Evolutionary conservation across 2,888 invertebrate species (phyloP).

Genomic region (Melipona beecheii): DNA sequence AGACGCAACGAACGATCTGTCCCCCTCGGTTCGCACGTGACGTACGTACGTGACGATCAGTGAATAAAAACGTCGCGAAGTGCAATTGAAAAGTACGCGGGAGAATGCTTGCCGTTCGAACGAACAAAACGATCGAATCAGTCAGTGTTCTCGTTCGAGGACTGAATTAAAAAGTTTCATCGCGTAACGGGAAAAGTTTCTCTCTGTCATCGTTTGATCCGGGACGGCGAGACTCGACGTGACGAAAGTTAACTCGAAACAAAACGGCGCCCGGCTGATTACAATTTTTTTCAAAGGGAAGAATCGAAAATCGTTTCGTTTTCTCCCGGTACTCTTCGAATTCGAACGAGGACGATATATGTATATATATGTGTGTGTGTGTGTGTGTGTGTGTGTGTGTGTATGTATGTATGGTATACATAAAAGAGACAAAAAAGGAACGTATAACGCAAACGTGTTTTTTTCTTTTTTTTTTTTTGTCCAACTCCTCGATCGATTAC

Average conservation of each 20-base stretch:
- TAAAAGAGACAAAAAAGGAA: slow-evolving; percentile 64
- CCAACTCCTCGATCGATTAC: slow-evolving; percentile 41
- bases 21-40: background rate
- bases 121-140: slow-evolving; percentile 25
- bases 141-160: slow-evolving; percentile 22
- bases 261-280: background rate
- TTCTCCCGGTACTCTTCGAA: slow-evolving; percentile 58
- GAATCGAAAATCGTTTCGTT: slow-evolving; percentile 11
- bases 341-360: slow-evolving; percentile 58
- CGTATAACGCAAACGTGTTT: slow-evolving; percentile 51
- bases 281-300: background rate
- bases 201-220: background rate
- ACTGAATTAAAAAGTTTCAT: slow-evolving; percentile 9
- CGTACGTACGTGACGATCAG: slow-evolving; percentile 46
- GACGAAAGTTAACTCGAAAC: background rate
- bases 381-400: too few species aligned
- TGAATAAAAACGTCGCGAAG: slow-evolving; percentile 69
- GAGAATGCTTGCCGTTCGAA: slow-evolving; percentile 17
- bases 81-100: slow-evolving; percentile 63
- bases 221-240: slow-evolving; percentile 16
- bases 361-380: background rate
- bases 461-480: slow-evolving; percentile 12
- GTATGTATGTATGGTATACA: slow-evolving; percentile 44
- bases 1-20: slow-evolving; percentile 22
- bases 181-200: background rate